These are phyloP conservation scores for Microctenopoma stevenorrisi DNA, from an alignment of 2,797 vertebrate genomes.

Conservation along the genomic window DNA sequence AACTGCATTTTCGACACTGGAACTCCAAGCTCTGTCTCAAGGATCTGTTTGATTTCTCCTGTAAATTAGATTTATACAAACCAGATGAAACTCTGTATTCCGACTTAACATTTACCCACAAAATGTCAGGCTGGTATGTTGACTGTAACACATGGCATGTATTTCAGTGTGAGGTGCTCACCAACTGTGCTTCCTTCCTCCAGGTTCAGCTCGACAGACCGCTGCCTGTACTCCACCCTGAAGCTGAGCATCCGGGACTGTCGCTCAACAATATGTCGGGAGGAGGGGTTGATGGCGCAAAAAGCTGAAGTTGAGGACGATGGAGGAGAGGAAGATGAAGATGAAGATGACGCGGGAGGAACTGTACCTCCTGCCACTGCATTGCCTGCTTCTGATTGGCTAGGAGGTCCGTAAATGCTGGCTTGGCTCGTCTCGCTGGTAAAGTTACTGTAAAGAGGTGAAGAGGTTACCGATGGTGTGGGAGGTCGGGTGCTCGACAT, in stretches of 20 bases:
- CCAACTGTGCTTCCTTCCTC: slow-evolving; percentile 97
- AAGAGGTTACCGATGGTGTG: slow-evolving; percentile 15
- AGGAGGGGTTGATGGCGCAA: slow-evolving; percentile 90
- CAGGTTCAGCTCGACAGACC: slow-evolving; percentile 93
- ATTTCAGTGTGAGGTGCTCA: slow-evolving; percentile 76
- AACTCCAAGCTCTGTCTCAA: slow-evolving; percentile 95
- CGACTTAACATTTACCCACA: slow-evolving; percentile 8
- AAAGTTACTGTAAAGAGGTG: slow-evolving; percentile 85
- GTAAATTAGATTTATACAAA: slow-evolving; percentile 57
- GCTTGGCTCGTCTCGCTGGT: slow-evolving; percentile 89
- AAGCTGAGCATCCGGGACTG: slow-evolving; percentile 97
- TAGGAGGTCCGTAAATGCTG: slow-evolving; percentile 85
- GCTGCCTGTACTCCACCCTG: slow-evolving; percentile 96
- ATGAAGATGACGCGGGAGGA: slow-evolving; percentile 83
- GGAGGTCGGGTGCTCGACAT: not conserved
- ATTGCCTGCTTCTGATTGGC: slow-evolving; percentile 82
- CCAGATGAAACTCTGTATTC: slow-evolving; percentile 1
- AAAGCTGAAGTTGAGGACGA: slow-evolving; percentile 90
- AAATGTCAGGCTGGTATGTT: slow-evolving; percentile 20
- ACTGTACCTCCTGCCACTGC: slow-evolving; percentile 71
- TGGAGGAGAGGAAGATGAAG: slow-evolving; percentile 85
- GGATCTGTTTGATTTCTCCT: slow-evolving; percentile 97
- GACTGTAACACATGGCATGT: not conserved
- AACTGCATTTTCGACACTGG: slow-evolving; percentile 97
- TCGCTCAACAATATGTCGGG: slow-evolving; percentile 94